Evolutionary conservation across 2,888 invertebrate species (phyloP).

Genomic region (Rutpela maculata): DNA sequence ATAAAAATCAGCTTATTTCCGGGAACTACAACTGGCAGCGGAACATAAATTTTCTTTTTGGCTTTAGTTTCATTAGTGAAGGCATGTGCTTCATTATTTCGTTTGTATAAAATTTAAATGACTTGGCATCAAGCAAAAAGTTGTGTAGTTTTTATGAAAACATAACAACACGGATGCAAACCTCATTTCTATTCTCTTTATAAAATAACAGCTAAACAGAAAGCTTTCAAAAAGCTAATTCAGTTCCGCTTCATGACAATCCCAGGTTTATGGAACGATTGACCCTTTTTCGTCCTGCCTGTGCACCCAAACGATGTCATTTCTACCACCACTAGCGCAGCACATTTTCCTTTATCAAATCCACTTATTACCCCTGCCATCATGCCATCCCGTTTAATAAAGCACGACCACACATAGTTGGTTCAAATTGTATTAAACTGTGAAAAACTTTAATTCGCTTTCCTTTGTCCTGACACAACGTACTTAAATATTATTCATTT

Average conservation of each 20-base stretch:
- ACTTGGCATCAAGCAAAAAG: background rate
- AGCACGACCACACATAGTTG: constrained; percentile 56
- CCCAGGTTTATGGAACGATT: constrained; percentile 66
- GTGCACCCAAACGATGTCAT: constrained; percentile 55
- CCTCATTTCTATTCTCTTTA: constrained; percentile 53
- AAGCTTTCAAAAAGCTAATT: constrained; percentile 64
- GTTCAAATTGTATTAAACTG: constrained; percentile 43
- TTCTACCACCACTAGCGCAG: constrained; percentile 57
- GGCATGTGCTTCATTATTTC: constrained; percentile 32
- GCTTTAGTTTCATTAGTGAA: constrained; percentile 33
- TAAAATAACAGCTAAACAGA: constrained; percentile 59
- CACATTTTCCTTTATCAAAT: constrained; percentile 64
- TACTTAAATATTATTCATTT: constrained; percentile 13
- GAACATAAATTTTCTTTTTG: constrained; percentile 27
- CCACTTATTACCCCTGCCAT: constrained; percentile 59
- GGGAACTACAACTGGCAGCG: background rate
- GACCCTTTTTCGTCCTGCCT: constrained; percentile 60
- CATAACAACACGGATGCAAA: constrained; percentile 37
- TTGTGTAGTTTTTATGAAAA: constrained; percentile 35
- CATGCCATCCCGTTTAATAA: constrained; percentile 58
- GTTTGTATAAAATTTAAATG: constrained; percentile 23
- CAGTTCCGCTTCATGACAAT: constrained; percentile 63
- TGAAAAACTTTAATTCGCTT: constrained; percentile 31
- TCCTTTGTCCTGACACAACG: constrained; percentile 2
- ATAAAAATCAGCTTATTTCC: constrained; percentile 35